Base-by-base conservation (phyloP, 2,888 invertebrate species). In the Drosophila anceps region DNA sequence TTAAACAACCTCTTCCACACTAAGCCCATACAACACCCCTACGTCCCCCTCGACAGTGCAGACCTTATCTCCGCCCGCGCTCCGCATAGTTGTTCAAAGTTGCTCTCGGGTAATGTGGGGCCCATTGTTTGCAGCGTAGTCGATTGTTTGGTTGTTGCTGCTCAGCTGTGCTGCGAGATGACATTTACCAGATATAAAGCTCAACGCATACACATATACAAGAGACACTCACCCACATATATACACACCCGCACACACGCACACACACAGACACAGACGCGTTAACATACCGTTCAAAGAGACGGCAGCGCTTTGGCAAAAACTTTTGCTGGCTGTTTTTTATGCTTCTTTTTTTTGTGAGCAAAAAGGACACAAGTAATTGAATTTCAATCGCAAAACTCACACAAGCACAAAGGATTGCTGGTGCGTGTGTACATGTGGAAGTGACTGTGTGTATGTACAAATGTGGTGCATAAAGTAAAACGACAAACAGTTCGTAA, bases 131-230 rank as follows among this genome's bases (percentile, higher is more conserved):
- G 66, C 69, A 54, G 57, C 51, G 59, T 54, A 65, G 70, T 74
- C 70, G 79, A 65, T 69, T 76, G 69, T 76, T 79, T 66, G 60
- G 74, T 59, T 59, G 70, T 43, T 71, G 73, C 71, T 76, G 66
- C 71, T 74, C 48, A 69, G 62, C 63, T 55, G 58, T 69, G 63
- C 62, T 67, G 79, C 73, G 80, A 82, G 90, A 90, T 91, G 90
- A 90, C 90, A 91, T 91, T 91, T 80, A 76, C 80, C 84, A 91
- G 90, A 90, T 91, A 85, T 80, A 82, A 69, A 74, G 84, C 90
- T 78, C 82, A 89, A 87, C 82, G 70, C 68, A 61, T 54, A 58
- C 55, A 73, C 50, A 74, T 43, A 46, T n/a, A n/a, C n/a, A n/a
- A n/a, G n/a, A n/a, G n/a, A n/a, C n/a, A 51, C 20, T 20, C 60